Evolutionary conservation across 2,797 vertebrate genomes (phyloP).

Genomic region (Crossoptilon crossoptilon): DNA sequence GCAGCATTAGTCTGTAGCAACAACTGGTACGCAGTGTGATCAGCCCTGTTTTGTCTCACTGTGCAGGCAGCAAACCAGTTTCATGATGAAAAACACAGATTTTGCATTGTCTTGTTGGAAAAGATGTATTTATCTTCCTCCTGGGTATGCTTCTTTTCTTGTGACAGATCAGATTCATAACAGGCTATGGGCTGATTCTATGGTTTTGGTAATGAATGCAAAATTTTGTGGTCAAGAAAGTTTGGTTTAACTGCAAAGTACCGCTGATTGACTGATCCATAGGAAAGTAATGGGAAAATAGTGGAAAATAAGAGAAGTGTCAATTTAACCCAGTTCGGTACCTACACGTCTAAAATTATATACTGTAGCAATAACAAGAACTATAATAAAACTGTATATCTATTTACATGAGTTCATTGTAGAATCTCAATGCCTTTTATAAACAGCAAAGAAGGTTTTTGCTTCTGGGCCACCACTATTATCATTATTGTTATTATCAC

Average conservation of each 20-base stretch:
- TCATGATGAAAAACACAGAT: neutral
- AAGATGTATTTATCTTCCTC: neutral
- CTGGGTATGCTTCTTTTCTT: neutral
- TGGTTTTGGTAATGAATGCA: neutral
- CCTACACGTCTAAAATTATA: neutral
- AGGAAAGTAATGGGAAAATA: neutral
- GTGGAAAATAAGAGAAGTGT: neutral
- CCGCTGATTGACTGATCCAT: neutral
- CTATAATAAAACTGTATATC: neutral
- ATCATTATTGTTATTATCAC: neutral
- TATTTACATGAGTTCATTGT: neutral
- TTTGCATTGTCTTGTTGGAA: neutral
- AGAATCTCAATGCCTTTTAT: neutral
- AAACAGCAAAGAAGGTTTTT: neutral
- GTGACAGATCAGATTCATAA: accelerated
- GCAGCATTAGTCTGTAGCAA: neutral
- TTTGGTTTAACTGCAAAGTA: neutral
- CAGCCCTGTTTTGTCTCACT: neutral
- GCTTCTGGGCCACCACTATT: neutral
- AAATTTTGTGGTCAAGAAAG: neutral
- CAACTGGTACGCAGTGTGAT: neutral
- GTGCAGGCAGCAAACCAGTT: neutral
- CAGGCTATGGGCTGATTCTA: neutral
- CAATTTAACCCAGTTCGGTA: neutral
- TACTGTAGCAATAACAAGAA: neutral